Percentiles rank a stretch among this genome's conserved stretches.
Conservation (phyloP, 2,113 vertebrate genomes). For the Brachyhypopomus occidentalis region DNA sequence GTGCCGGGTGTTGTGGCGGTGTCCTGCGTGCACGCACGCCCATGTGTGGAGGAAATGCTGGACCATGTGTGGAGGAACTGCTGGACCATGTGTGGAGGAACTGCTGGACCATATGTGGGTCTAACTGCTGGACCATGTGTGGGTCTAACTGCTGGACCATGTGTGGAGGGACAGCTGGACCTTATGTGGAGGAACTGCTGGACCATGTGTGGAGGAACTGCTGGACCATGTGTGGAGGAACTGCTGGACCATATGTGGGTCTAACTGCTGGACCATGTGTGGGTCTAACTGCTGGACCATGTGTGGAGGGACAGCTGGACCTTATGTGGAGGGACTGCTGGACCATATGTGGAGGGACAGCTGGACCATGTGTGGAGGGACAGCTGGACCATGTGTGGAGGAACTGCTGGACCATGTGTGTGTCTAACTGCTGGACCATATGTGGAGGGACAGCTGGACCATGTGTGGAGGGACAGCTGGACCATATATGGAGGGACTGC, state of each 20-base stretch:
- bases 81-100: no score
- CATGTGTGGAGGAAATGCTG: slow-evolving; percentile 1
- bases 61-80: neutral
- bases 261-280: no score
- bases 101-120: no score
- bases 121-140: neutral
- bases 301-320: no score
- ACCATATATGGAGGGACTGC: neutral
- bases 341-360: neutral
- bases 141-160: neutral
- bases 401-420: slow-evolving; percentile 4
- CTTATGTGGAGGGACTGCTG: slow-evolving; percentile 4
- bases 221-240: slow-evolving; percentile 17
- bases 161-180: no score
- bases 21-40: slow-evolving; percentile 8
- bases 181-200: neutral
- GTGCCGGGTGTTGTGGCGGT: neutral
- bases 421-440: no score
- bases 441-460: no score
- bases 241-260: neutral
- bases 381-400: neutral
- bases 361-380: no score
- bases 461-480: no score
- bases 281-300: no score
- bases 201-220: neutral